Base-by-base conservation (phyloP, 1,140 invertebrate genomes). In the Schlechtendalia chinensis region DNA sequence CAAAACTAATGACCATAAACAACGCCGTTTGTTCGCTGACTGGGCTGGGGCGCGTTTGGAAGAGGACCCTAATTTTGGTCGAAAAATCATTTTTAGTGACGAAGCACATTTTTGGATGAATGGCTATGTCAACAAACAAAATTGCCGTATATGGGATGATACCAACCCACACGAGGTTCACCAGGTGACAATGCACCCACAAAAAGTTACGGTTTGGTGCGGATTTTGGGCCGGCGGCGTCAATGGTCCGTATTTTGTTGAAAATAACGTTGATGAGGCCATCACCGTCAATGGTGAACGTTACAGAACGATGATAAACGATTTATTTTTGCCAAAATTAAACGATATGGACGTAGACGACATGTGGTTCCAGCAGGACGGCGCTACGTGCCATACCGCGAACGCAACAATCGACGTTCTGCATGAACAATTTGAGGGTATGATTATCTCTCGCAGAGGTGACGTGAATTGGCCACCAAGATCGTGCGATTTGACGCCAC, bases 211-310 rank as follows among this genome's bases (percentile, higher is more conserved):
- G 27, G 27, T 61, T 61, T 61, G 59, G 59, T 29, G 59, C 5
- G 59, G 59, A 29, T 61, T 61, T 29, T 61, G 27, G 14, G 27
- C 59, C 19, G 5, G 27, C 16, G 27, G 24, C 27, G 24, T 59
- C 1, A 59, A 12, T 6, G 22, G 19, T 45, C 32, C 6, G 58
- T 61, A 61, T 11, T 61, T 61, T 24, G 12, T 61, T 16, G 24
- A 61, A 61, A 61, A 74, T 14, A 22, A 54, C 24, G 19, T 12
- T 11, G 8, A n/a, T 5, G 14, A 22, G n/a, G 84, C 83, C 84
- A 83, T 82, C 22, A 74, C 50, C 10, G 11, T 54, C 5, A 74
- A 56, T 5, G 22, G 22, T 2, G 14, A n/a, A 22, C 47, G 45
- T 11, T 50, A 56, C 16, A 45, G 45, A 74, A 10, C 17, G 8